phyloP scores from a whole-genome alignment of 2,797 vertebrate species.

The Pantherophis vulpinus region DNA sequence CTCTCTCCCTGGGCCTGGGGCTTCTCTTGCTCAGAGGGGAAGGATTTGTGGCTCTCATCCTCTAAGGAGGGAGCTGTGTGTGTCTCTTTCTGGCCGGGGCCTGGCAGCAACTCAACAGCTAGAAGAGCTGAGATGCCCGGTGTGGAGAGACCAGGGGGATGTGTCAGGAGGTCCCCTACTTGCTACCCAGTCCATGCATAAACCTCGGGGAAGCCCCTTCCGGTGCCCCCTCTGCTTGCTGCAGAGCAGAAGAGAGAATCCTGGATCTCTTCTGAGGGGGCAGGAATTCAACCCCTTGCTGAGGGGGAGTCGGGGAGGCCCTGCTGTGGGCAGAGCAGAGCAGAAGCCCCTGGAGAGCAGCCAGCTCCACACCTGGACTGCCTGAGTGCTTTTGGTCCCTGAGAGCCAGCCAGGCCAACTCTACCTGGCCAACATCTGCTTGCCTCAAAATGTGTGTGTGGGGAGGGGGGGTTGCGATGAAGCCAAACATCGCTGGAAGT shows the following conservation, averaged over 20 bases:
- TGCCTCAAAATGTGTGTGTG: neutral
- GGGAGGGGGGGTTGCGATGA: neutral
- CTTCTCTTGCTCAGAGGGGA: neutral
- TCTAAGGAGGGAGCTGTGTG: neutral
- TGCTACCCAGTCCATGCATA: neutral
- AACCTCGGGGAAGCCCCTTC: neutral
- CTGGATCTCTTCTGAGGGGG: neutral
- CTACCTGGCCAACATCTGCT: neutral
- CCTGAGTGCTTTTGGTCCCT: neutral
- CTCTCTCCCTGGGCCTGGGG: neutral
- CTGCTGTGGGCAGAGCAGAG: neutral
- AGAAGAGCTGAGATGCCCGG: neutral
- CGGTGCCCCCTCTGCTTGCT: fast-evolving
- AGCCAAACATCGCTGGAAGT: neutral
- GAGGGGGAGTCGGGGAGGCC: too few relatives aligned
- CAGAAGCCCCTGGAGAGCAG: neutral
- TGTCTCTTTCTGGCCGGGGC: neutral
- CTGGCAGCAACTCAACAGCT: neutral
- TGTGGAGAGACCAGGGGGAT: neutral
- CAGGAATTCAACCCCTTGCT: neutral
- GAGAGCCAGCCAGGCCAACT: neutral
- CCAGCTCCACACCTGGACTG: neutral
- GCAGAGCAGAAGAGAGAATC: neutral
- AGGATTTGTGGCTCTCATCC: neutral
- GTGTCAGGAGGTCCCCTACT: neutral